Base-by-base conservation (phyloP, 2,888 invertebrate genomes). In the Saturnia pavonia region DNA sequence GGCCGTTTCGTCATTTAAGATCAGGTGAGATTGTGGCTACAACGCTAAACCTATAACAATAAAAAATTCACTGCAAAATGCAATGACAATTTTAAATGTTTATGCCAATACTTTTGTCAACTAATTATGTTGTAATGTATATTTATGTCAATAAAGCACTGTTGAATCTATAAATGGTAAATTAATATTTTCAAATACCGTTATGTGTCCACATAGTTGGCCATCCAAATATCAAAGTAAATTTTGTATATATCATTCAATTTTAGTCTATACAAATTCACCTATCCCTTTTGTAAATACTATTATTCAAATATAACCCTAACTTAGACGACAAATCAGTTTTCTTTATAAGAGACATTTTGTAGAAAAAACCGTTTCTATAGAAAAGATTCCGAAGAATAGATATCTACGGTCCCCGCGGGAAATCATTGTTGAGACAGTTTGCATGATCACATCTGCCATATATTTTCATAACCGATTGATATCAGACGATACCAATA, bases 351-450 rank as follows among this genome's bases (percentile, higher is more conserved):
- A 25, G n/a, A 40, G 9, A 40, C 19, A 14, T 57, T 57, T 57
- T 57, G 57, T 57, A 70, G 51, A 70, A 69, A 70, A 67, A 40
- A 22, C 48, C 22, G 54, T 66, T 45, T 70, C 67, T 67, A 27
- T 70, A 42, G 48, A 66, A 67, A 54, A 70, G 51, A 70, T 54
- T 67, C 66, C 54, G 67, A 70, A 70, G 70, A 67, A 70, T 54
- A 69, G 69, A 69, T 69, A 71, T 63, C 12, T 63, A 63, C 51
- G 71, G 34, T 57, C 51, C 89, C 82, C 80, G 0, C 7, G 88
- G 90, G 90, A 90, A 90, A 89, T 90, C 85, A 86, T 72, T 73
- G 72, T 75, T 71, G 73, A 78, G 73, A 80, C 83, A 85, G 80
- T 84, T 86, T 82, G 82, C 82, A 82, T 84, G 85, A 85, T 84